Percentiles rank a stretch among this genome's conserved stretches.
These are phyloP conservation scores for Malthinus flaveolus DNA, from an alignment of 2,888 invertebrate species.

Conservation along the genomic window DNA sequence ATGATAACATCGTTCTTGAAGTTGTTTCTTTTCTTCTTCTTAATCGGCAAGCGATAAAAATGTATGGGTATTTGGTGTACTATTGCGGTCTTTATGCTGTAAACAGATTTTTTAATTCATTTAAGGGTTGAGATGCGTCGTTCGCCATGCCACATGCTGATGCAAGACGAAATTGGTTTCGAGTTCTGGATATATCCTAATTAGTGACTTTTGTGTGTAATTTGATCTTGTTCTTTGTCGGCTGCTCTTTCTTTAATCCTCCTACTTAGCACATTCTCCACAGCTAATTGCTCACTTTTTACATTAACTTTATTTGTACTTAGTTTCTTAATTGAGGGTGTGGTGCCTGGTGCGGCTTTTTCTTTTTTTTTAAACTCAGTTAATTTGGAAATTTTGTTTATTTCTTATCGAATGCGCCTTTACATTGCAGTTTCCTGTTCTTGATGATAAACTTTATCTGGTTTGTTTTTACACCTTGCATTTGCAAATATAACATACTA, in stretches of 20 bases:
- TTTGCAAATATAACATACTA: too few relatives aligned
- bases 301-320: conserved; percentile 11
- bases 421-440: not conserved
- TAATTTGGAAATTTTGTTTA: not conserved
- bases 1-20: conserved; percentile 19
- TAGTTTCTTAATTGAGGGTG: conserved; percentile 19
- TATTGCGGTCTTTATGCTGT: too few relatives aligned
- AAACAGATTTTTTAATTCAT: too few relatives aligned
- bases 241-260: conserved; percentile 11
- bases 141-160: conserved; percentile 7
- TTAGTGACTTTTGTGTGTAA: conserved; percentile 24
- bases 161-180: conserved; percentile 11
- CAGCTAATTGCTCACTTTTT: conserved; percentile 15
- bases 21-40: conserved; percentile 20
- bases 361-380: conserved; percentile 2
- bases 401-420: not conserved
- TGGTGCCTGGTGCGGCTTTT: too few relatives aligned
- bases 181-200: conserved; percentile 16
- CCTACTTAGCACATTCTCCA: conserved; percentile 12
- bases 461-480: not conserved
- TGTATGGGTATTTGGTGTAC: not conserved
- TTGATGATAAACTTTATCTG: not conserved
- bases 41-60: conserved; percentile 21
- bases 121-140: too few relatives aligned
- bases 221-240: conserved; percentile 22